Evolutionary conservation across 2,888 invertebrate species (phyloP).

Genomic region (Protophormia terraenovae): DNA sequence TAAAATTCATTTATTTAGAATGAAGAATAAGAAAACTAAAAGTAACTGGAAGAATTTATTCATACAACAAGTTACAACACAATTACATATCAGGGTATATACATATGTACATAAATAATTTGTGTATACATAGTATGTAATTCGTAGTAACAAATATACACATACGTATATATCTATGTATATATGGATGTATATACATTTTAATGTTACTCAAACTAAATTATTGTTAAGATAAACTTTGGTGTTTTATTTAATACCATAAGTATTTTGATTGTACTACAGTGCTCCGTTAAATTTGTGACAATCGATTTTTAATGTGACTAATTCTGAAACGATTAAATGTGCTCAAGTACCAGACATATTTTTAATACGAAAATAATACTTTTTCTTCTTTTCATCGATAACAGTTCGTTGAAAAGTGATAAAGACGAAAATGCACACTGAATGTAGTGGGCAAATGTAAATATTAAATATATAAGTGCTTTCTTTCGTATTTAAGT

Average conservation of each 20-base stretch:
- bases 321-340: slow-evolving; percentile 60
- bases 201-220: not conserved
- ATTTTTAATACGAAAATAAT: slow-evolving; percentile 6
- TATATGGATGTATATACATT: not conserved
- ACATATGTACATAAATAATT: too few relatives aligned
- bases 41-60: not conserved
- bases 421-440: not conserved
- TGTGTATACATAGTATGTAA: too few relatives aligned
- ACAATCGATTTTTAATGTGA: slow-evolving; percentile 67
- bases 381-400: not conserved
- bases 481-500: not conserved
- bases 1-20: not conserved
- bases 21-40: not conserved
- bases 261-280: not conserved
- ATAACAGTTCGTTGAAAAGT: slow-evolving; percentile 18
- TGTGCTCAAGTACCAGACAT: slow-evolving; percentile 20
- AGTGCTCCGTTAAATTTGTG: slow-evolving; percentile 36
- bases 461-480: not conserved
- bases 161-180: too few relatives aligned
- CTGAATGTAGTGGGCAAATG: not conserved
- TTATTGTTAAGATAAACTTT: not conserved
- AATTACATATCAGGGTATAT: too few relatives aligned
- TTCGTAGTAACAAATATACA: too few relatives aligned
- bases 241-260: not conserved
- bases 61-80: too few relatives aligned